Percentiles rank a stretch among this genome's conserved stretches.
phyloP scores from a whole-genome alignment of 53 echinoderm and acorn worm species.

The Paracentrotus lividus region DNA sequence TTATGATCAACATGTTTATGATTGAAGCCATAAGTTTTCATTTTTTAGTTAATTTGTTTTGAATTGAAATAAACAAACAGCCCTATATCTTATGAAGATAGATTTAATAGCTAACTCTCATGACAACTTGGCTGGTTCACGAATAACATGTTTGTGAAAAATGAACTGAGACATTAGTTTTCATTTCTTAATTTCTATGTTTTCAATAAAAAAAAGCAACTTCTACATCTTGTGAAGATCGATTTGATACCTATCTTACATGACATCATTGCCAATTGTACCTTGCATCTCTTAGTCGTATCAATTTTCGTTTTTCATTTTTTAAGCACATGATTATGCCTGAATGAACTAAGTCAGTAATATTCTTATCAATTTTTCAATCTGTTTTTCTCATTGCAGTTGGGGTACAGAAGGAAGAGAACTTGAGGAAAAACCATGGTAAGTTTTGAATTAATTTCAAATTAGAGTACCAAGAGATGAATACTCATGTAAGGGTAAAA shows the following conservation, averaged over 20 bases:
- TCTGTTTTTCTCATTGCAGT: conserved; percentile 50
- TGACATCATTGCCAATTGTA: too few species aligned
- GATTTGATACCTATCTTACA: neutral
- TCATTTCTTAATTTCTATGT: too few species aligned
- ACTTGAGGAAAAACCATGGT: conserved; percentile 56
- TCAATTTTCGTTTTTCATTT: too few species aligned
- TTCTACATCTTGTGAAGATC: neutral
- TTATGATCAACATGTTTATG: neutral
- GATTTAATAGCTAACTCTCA: neutral
- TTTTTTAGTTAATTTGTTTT: too few species aligned
- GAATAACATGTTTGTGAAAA: neutral
- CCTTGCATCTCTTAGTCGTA: too few species aligned
- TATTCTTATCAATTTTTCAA: neutral
- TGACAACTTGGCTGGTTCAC: neutral
- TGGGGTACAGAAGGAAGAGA: conserved; percentile 58
- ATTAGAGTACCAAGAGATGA: neutral
- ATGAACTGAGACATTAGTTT: too few species aligned
- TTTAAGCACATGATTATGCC: too few species aligned
- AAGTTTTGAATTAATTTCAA: neutral
- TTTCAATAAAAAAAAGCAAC: neutral
- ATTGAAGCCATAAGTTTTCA: too few species aligned
- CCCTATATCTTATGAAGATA: neutral
- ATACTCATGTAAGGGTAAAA: neutral
- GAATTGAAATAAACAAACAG: neutral
- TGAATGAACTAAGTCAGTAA: too few species aligned